These are phyloP conservation scores for Zaprionus tsacasi DNA, from an alignment of 1,140 invertebrate species.

Conservation along the genomic window DNA sequence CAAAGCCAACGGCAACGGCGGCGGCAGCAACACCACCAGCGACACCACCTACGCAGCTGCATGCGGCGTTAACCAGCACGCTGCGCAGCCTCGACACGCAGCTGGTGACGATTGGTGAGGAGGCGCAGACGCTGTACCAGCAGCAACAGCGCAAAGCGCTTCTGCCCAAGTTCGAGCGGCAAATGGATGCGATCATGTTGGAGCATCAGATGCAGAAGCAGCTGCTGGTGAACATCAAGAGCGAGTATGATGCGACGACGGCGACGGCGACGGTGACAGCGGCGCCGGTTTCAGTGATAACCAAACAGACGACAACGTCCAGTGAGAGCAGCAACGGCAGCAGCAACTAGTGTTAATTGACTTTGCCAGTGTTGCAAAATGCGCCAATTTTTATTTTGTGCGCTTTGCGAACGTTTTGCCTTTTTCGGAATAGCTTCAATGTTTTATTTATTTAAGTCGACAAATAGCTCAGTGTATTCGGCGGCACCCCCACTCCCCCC, in stretches of 20 bases:
- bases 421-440: slow-evolving; percentile 33
- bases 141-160: slow-evolving; percentile 29
- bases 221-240: slow-evolving; percentile 59
- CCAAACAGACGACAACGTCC: slow-evolving; percentile 33
- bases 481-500: neutral
- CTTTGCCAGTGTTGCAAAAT: slow-evolving; percentile 28
- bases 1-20: slow-evolving; percentile 8
- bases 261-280: slow-evolving; percentile 7
- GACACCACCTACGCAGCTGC: slow-evolving; percentile 36
- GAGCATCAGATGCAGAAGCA: slow-evolving; percentile 64
- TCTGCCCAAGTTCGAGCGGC: slow-evolving; percentile 39
- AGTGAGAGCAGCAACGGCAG: slow-evolving; percentile 24
- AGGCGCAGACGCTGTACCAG: slow-evolving; percentile 44
- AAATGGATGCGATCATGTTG: slow-evolving; percentile 59
- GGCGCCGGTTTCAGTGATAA: slow-evolving; percentile 49
- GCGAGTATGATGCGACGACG: slow-evolving; percentile 55
- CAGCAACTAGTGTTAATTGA: slow-evolving; percentile 24
- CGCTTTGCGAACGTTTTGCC: slow-evolving; percentile 22
- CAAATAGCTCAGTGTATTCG: slow-evolving; percentile 44
- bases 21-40: neutral
- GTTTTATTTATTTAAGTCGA: slow-evolving; percentile 28
- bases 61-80: slow-evolving; percentile 55
- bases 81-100: slow-evolving; percentile 60
- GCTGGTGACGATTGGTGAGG: slow-evolving; percentile 45
- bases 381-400: neutral